phyloP scores from a whole-genome alignment of 1,140 invertebrate genomes.

The Arion vulgaris region DNA sequence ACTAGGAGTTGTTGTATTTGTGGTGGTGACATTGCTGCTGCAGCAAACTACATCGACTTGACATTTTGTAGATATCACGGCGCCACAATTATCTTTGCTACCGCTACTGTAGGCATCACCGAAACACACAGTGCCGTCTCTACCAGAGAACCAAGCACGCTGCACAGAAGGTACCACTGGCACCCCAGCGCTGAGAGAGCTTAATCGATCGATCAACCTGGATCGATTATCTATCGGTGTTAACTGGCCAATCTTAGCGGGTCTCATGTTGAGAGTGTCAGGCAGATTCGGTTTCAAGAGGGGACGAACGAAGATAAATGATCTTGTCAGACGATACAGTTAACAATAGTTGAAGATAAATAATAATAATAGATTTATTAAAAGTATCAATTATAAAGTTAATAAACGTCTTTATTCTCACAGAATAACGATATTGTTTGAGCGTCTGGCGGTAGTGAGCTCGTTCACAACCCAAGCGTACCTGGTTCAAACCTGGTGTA shows the following conservation, averaged over 20 bases:
- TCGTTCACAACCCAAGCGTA: no score
- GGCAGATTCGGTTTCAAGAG: not conserved
- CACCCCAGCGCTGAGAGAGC: not conserved
- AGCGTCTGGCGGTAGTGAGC: no score
- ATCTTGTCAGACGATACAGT: no score
- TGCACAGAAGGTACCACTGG: not conserved
- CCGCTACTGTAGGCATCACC: not conserved
- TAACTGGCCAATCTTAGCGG: slow-evolving; percentile 20
- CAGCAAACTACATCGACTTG: not conserved
- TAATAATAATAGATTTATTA: no score
- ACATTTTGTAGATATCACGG: no score
- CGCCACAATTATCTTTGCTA: not conserved
- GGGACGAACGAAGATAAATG: not conserved
- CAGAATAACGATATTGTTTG: no score
- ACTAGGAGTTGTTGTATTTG: not conserved
- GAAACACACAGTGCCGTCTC: not conserved
- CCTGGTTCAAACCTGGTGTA: no score
- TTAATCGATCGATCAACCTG: slow-evolving; percentile 4
- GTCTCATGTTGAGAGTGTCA: slow-evolving; percentile 1
- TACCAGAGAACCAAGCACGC: slow-evolving; percentile 2
- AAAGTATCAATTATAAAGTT: no score
- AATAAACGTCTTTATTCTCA: no score
- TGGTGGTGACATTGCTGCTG: not conserved
- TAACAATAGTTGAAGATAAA: no score
- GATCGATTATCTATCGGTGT: slow-evolving; percentile 5